phyloP scores from a whole-genome alignment of 2,797 vertebrate species.

The Tolypeutes matacus region DNA sequence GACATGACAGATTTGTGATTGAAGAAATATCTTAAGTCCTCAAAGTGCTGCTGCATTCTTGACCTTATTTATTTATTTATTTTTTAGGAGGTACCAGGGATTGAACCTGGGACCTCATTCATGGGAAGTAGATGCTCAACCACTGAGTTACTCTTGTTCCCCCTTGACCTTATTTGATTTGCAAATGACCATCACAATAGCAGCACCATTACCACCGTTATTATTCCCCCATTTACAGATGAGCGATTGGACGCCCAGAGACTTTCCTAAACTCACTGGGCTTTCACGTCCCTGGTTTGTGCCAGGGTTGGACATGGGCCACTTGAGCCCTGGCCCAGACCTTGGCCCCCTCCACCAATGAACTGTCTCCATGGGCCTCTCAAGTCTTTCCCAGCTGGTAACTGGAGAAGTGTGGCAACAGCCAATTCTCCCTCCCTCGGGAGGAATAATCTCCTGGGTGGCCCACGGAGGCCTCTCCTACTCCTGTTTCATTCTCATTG shows the following conservation, averaged over 20 bases:
- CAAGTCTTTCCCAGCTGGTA: background rate
- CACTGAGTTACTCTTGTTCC: no score
- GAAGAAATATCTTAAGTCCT: background rate
- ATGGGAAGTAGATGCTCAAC: no score
- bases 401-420: background rate
- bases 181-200: background rate
- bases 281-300: background rate
- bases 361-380: background rate
- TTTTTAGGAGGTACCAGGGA: no score
- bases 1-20: background rate
- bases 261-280: background rate
- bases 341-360: background rate
- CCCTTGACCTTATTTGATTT: background rate
- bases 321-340: background rate
- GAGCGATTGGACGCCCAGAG: background rate
- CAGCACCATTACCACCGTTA: background rate
- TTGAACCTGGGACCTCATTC: no score
- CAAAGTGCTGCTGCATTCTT: background rate
- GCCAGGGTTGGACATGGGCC: background rate
- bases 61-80: background rate
- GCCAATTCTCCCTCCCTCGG: background rate
- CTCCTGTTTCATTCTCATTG: slow-evolving; percentile 9
- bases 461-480: background rate
- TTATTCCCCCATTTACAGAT: background rate
- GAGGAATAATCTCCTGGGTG: background rate